Evolutionary conservation across 2,113 vertebrate genomes (phyloP).

Genomic region (Ptyas mucosa): DNA sequence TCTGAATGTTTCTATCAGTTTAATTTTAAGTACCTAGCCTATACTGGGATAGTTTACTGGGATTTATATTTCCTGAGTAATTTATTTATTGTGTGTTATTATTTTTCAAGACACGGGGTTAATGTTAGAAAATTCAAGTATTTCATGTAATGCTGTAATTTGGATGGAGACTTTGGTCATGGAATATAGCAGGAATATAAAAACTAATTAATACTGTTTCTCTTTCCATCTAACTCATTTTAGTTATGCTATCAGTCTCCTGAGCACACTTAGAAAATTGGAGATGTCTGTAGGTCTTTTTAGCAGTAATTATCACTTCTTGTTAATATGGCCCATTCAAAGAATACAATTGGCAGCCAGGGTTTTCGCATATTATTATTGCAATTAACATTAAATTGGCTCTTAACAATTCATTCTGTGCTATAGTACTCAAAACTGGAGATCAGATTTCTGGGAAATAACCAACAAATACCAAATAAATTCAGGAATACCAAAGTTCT

Average conservation of each 20-base stretch:
- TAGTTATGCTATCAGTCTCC: not conserved
- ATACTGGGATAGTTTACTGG: not conserved
- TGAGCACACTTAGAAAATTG: constrained; percentile 30
- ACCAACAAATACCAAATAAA: not conserved
- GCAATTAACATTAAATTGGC: constrained; percentile 44
- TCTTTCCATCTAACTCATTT: constrained; percentile 13
- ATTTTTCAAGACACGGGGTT: not conserved
- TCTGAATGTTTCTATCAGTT: not conserved
- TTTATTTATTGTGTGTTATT: not conserved
- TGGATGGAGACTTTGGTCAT: not conserved
- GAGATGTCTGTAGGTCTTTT: constrained; percentile 17
- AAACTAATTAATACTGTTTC: not conserved
- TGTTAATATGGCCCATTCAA: constrained; percentile 3
- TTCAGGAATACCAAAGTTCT: not conserved
- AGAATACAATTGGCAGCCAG: constrained; percentile 18
- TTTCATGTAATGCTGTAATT: not conserved
- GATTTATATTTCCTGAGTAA: not conserved
- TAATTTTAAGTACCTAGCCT: not conserved
- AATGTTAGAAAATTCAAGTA: not conserved
- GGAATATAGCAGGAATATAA: not conserved
- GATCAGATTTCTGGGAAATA: not conserved
- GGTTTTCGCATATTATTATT: constrained; percentile 24
- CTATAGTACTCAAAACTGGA: constrained; percentile 16
- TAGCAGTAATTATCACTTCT: not conserved
- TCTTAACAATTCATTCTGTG: constrained; percentile 24